Percentiles rank a stretch among this genome's conserved stretches.
Evolutionary conservation across 2,888 invertebrate species (phyloP).

Genomic region (Cepaea hortensis): DNA sequence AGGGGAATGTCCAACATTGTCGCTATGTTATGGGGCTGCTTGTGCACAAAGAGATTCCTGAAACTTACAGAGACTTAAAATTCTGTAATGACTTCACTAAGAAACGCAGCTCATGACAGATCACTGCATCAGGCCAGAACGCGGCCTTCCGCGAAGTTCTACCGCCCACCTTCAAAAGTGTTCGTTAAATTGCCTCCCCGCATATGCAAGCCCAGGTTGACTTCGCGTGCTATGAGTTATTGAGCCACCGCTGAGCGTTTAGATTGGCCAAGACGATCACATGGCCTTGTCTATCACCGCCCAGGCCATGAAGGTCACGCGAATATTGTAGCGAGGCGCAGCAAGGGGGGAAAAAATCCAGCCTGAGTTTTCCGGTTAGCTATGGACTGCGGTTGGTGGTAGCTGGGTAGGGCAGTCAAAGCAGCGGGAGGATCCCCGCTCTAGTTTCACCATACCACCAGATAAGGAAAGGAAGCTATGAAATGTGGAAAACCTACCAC

Average conservation of each 20-base stretch:
- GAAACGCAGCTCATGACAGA: neutral
- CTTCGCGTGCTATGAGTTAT: neutral
- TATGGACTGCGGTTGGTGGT: conserved; percentile 16
- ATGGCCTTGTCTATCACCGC: conserved; percentile 27
- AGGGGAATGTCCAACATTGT: neutral
- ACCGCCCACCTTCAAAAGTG: conserved; percentile 11
- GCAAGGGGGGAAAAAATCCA: neutral
- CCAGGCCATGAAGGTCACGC: conserved; percentile 32
- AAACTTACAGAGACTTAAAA: neutral
- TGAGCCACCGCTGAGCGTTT: neutral
- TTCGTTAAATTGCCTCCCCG: neutral
- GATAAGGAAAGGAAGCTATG: conserved; percentile 33
- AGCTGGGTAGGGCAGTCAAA: conserved; percentile 21
- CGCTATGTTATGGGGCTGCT: neutral
- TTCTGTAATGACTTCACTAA: neutral
- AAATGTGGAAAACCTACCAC: conserved; percentile 45
- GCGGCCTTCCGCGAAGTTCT: neutral
- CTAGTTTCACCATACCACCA: conserved; percentile 1
- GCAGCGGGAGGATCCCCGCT: neutral
- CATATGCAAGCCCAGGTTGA: neutral
- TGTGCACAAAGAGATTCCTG: neutral
- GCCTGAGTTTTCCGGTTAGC: neutral
- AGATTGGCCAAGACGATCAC: conserved; percentile 9
- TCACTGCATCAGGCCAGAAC: neutral
- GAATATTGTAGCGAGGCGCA: neutral